Evolutionary conservation across 1,140 invertebrate genomes (phyloP).

Genomic region (Triops longicaudatus): DNA sequence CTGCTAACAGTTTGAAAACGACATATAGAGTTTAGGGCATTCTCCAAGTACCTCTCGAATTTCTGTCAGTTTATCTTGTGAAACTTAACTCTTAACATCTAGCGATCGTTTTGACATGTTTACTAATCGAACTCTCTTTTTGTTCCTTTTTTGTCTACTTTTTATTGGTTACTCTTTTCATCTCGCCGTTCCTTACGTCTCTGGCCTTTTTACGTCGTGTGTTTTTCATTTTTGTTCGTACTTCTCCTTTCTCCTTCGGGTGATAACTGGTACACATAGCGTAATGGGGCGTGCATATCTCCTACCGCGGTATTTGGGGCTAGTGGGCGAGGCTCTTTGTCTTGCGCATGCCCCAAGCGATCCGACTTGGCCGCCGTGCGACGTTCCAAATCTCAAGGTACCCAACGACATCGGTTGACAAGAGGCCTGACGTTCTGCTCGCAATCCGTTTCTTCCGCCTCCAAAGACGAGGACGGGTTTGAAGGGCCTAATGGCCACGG

Average conservation of each 20-base stretch:
- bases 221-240: background rate
- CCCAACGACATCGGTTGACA: constrained; percentile 44
- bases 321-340: constrained; percentile 27
- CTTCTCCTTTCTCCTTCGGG: background rate
- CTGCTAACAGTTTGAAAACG: too few species aligned
- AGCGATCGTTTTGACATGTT: background rate
- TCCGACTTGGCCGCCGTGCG: constrained; percentile 40
- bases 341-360: constrained; percentile 17
- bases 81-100: background rate
- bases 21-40: too few species aligned
- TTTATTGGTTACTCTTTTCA: constrained; percentile 6
- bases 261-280: constrained; percentile 45
- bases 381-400: constrained; percentile 78
- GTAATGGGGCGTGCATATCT: constrained; percentile 66
- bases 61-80: constrained; percentile 15
- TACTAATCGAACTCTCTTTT: background rate
- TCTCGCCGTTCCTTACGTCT: constrained; percentile 2
- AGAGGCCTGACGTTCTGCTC: constrained; percentile 73
- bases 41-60: background rate
- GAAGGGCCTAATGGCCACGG: constrained; percentile 28
- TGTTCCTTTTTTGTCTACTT: background rate
- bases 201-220: background rate
- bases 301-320: constrained; percentile 41
- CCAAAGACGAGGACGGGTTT: constrained; percentile 45
- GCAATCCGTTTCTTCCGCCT: constrained; percentile 62